These are phyloP conservation scores for Meloe dianella DNA, from an alignment of 2,888 invertebrate species.

Conservation along the genomic window DNA sequence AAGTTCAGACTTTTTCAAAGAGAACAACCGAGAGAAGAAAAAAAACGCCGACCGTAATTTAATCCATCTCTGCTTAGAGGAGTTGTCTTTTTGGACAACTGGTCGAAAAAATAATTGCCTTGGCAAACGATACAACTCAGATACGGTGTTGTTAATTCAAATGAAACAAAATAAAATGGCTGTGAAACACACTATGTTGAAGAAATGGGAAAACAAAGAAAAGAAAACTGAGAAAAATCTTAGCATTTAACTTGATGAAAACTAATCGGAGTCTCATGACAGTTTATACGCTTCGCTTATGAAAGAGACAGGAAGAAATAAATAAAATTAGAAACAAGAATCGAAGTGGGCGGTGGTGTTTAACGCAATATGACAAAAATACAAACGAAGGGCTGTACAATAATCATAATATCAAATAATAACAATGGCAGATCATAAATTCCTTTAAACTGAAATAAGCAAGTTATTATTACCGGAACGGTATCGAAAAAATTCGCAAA, in stretches of 20 bases:
- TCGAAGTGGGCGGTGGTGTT: slow-evolving; percentile 41
- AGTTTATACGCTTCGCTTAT: slow-evolving; percentile 43
- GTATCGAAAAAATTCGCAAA: background rate
- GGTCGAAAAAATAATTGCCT: slow-evolving; percentile 9
- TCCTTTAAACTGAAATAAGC: too few relatives aligned
- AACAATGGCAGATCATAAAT: too few relatives aligned
- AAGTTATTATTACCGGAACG: background rate
- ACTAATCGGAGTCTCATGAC: slow-evolving; percentile 25
- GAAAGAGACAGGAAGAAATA: slow-evolving; percentile 50
- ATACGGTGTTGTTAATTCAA: background rate
- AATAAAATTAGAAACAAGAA: slow-evolving; percentile 49
- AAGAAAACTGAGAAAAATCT: background rate
- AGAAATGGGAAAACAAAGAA: background rate
- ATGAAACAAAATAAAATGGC: background rate
- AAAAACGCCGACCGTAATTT: background rate
- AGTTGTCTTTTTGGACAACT: slow-evolving; percentile 4
- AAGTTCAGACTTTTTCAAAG: background rate
- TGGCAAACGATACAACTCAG: slow-evolving; percentile 6
- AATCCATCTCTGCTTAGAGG: background rate
- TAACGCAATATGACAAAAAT: slow-evolving; percentile 48
- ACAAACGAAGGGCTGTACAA: slow-evolving; percentile 33
- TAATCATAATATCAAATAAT: slow-evolving; percentile 26
- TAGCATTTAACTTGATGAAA: slow-evolving; percentile 8
- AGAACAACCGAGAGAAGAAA: background rate
- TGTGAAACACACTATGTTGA: slow-evolving; percentile 6